These are phyloP conservation scores for Hetaerina americana DNA, from an alignment of 1,140 invertebrate species.

Conservation along the genomic window DNA sequence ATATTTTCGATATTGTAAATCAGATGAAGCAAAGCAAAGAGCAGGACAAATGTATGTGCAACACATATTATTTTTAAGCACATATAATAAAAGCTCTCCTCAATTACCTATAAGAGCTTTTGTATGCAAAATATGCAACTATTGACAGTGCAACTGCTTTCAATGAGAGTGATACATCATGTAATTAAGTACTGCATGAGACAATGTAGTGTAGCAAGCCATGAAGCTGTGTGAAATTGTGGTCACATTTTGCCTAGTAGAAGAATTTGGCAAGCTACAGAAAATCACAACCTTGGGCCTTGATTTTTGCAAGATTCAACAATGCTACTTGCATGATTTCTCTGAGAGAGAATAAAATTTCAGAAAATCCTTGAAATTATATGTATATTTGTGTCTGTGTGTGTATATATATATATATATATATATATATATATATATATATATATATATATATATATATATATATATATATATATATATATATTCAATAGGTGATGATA, in stretches of 20 bases:
- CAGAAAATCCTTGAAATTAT: too few species aligned
- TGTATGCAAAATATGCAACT: neutral
- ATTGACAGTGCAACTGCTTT: neutral
- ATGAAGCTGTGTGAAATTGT: neutral
- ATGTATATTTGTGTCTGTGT: too few species aligned
- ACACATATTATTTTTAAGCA: conserved; percentile 1
- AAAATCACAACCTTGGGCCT: neutral
- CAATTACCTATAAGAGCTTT: neutral
- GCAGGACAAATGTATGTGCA: neutral
- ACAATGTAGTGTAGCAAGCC: neutral
- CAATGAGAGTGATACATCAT: neutral
- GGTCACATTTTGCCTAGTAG: neutral
- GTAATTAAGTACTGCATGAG: neutral
- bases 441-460: too few species aligned
- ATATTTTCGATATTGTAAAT: too few species aligned
- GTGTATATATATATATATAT: too few species aligned
- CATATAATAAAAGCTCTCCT: neutral
- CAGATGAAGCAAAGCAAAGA: neutral
- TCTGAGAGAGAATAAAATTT: too few species aligned
- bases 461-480: too few species aligned
- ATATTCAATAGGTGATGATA: too few species aligned
- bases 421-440: too few species aligned
- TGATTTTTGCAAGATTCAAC: neutral
- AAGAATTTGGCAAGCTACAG: neutral
- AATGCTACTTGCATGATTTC: too few species aligned